These are phyloP conservation scores for Coryphaenoides rupestris DNA, from an alignment of 2,113 vertebrate genomes.

Conservation along the genomic window DNA sequence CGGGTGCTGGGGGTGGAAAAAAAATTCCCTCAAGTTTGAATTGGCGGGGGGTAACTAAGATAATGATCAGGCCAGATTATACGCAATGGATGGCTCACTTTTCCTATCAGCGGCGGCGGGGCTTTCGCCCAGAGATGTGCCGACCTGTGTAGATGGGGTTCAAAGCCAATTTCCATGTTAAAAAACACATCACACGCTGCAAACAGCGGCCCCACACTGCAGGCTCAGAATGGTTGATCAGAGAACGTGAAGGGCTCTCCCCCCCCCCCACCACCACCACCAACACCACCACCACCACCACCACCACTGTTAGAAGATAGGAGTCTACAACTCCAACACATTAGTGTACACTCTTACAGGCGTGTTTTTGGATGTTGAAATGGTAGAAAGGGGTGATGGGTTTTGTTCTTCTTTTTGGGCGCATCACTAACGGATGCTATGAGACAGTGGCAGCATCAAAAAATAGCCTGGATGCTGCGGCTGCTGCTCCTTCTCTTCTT, in stretches of 20 bases:
- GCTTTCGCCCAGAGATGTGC: constrained; percentile 74
- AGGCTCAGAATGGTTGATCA: constrained; percentile 64
- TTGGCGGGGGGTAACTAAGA: constrained; percentile 70
- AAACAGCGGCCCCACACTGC: constrained; percentile 45
- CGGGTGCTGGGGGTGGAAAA: constrained; percentile 55
- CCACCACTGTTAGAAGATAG: constrained; percentile 60
- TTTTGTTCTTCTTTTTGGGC: constrained; percentile 65
- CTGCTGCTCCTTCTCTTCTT: constrained; percentile 37
- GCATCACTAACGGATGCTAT: constrained; percentile 62
- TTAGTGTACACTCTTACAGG: constrained; percentile 31
- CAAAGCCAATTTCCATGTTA: constrained; percentile 84
- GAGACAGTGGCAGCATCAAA: constrained; percentile 36
- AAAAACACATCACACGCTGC: constrained; percentile 64
- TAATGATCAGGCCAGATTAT: constrained; percentile 78
- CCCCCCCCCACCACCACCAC: too few relatives aligned
- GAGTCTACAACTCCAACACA: constrained; percentile 58
- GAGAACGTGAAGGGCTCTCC: constrained; percentile 41
- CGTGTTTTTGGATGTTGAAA: constrained; percentile 43
- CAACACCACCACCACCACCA: constrained; percentile 54
- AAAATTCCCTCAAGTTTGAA: too few relatives aligned
- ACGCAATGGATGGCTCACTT: constrained; percentile 79
- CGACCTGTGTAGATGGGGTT: constrained; percentile 80
- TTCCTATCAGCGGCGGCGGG: constrained; percentile 72
- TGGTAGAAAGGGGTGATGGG: constrained; percentile 34
- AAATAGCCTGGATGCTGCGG: constrained; percentile 42